phyloP scores from a whole-genome alignment of 2,113 vertebrate genomes.

The Chloropsis cyanopogon region DNA sequence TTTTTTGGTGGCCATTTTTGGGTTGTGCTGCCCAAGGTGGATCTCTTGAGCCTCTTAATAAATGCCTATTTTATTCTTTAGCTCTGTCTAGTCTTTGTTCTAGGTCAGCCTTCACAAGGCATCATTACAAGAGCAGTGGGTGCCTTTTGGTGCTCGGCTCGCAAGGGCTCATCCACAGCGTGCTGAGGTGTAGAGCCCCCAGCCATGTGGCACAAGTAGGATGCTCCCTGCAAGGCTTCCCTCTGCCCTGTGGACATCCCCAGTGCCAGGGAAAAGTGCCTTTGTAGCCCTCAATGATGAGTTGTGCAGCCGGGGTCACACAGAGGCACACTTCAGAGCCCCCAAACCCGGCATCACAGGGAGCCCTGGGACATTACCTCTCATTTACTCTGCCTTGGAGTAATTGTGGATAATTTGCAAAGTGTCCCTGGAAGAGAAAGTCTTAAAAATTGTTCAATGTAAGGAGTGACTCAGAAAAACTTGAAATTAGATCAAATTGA shows the following conservation, averaged over 20 bases:
- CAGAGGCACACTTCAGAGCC: background rate
- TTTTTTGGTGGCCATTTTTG: no score
- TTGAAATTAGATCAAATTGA: background rate
- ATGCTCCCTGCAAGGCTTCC: background rate
- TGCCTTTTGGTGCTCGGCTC: background rate
- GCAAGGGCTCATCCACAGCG: rapidly evolving
- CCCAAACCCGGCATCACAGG: background rate
- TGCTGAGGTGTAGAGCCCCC: background rate
- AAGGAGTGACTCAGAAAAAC: background rate
- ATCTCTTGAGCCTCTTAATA: no score
- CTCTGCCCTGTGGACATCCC: background rate
- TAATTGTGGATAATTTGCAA: background rate
- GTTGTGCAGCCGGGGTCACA: rapidly evolving
- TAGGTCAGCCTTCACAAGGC: no score
- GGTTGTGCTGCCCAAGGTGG: no score
- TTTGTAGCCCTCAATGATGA: rapidly evolving
- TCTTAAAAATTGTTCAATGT: background rate
- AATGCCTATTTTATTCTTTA: no score
- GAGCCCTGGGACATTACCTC: background rate
- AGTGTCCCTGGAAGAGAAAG: background rate
- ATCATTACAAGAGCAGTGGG: background rate
- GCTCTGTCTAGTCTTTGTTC: no score
- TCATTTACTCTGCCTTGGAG: background rate
- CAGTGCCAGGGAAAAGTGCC: background rate
- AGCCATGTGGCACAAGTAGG: no score